These are phyloP conservation scores for Pipistrellus kuhlii DNA, from an alignment of 2,797 vertebrate species.

Conservation along the genomic window DNA sequence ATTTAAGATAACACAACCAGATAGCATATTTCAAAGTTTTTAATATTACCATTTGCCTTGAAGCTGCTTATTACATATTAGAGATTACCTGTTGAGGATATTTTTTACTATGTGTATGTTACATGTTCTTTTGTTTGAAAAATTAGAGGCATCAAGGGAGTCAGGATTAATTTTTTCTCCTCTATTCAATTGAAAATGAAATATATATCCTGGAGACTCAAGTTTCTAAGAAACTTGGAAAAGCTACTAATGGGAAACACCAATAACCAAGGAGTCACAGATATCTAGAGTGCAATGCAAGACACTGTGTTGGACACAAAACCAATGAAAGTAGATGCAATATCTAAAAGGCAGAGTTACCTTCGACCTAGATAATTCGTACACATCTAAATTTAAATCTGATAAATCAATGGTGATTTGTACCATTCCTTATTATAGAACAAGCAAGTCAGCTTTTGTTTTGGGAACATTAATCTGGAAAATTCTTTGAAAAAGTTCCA, in stretches of 20 bases:
- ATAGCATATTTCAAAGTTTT: constrained; percentile 60
- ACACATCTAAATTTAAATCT: constrained; percentile 60
- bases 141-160: constrained; percentile 25
- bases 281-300: not conserved
- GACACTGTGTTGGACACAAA: not conserved
- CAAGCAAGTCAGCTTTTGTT: constrained; percentile 6
- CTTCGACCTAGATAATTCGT: not conserved
- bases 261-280: constrained; percentile 11
- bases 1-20: constrained; percentile 54
- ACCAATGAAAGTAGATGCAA: not conserved
- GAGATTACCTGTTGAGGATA: not conserved
- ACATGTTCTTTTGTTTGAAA: constrained; percentile 33
- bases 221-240: constrained; percentile 63
- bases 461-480: constrained; percentile 36
- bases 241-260: not conserved
- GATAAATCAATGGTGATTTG: constrained; percentile 10
- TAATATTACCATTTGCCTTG: constrained; percentile 66
- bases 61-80: constrained; percentile 69
- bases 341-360: constrained; percentile 6
- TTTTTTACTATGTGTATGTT: constrained; percentile 36
- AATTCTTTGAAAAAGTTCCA: constrained; percentile 38
- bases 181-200: constrained; percentile 62
- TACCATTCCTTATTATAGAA: constrained; percentile 30
- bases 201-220: constrained; percentile 51
- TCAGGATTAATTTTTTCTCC: constrained; percentile 58